phyloP scores from a whole-genome alignment of 2,797 vertebrate species.

The Muraenolepis orangiensis region DNA sequence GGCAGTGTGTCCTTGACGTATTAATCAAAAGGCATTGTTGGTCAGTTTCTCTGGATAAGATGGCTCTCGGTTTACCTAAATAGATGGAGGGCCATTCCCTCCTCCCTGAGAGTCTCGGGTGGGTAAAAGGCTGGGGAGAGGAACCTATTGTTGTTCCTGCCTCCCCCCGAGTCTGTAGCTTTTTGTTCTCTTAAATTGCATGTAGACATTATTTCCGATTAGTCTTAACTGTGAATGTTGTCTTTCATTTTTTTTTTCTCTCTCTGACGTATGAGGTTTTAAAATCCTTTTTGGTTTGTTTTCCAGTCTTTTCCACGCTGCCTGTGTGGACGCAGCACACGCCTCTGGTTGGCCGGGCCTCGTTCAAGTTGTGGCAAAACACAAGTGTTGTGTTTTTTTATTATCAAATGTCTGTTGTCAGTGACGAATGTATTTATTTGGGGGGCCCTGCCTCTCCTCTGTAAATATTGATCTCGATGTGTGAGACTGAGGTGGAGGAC shows the following conservation, averaged over 20 bases:
- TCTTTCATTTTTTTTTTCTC: no score
- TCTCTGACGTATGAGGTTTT: conserved; percentile 41
- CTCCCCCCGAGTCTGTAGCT: conserved; percentile 58
- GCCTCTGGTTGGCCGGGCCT: conserved; percentile 75
- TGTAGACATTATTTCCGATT: conserved; percentile 61
- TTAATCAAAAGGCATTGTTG: conserved; percentile 72
- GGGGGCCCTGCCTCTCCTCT: conserved; percentile 83
- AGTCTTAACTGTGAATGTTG: conserved; percentile 76
- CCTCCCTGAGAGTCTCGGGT: conserved; percentile 50
- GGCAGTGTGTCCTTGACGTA: conserved; percentile 59
- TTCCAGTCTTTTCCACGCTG: conserved; percentile 21
- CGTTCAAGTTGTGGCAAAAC: conserved; percentile 92
- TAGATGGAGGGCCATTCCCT: conserved; percentile 53
- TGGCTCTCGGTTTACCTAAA: conserved; percentile 58
- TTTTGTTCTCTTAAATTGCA: conserved; percentile 56
- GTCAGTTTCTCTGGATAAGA: conserved; percentile 52
- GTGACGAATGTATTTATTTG: conserved; percentile 99
- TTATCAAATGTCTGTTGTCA: conserved; percentile 91
- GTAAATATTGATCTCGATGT: conserved; percentile 78
- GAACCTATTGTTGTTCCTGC: conserved; percentile 37
- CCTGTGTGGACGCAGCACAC: conserved; percentile 64
- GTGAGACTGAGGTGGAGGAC: conserved; percentile 75
- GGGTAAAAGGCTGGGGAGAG: conserved; percentile 39
- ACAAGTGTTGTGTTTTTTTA: conserved; percentile 84
- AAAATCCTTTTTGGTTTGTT: conserved; percentile 2